Percentiles rank a stretch among this genome's conserved stretches.
Evolutionary conservation across 2,888 invertebrate species (phyloP).

Genomic region (Trissolcus brochymenae): DNA sequence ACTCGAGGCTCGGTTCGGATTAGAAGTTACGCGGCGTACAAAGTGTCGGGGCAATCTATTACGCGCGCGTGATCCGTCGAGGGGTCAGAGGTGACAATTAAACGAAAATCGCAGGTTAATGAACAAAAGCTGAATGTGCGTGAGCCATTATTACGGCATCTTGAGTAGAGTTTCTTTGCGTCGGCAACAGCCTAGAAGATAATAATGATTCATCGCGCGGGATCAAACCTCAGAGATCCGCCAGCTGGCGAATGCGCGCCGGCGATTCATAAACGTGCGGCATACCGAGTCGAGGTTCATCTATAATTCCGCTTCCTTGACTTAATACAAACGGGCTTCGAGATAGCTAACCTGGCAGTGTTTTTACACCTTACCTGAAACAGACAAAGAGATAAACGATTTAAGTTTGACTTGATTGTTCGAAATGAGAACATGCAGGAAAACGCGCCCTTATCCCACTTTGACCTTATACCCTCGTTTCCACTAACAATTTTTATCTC

Average conservation of each 20-base stretch:
- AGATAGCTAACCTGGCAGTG: background rate
- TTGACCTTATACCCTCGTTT: no score
- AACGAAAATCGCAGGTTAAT: constrained; percentile 70
- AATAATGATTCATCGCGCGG: constrained; percentile 66
- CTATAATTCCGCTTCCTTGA: constrained; percentile 20
- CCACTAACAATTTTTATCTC: no score
- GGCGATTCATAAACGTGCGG: constrained; percentile 28
- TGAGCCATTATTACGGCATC: constrained; percentile 65
- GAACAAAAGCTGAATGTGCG: constrained; percentile 68
- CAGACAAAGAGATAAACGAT: constrained; percentile 17
- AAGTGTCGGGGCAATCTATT: constrained; percentile 64
- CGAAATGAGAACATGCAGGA: no score
- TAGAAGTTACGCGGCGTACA: constrained; percentile 44
- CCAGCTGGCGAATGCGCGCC: constrained; percentile 14
- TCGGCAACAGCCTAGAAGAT: constrained; percentile 65
- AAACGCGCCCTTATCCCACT: no score
- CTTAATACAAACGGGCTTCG: constrained; percentile 25
- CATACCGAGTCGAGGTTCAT: constrained; percentile 12
- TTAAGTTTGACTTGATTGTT: background rate
- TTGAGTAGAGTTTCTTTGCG: constrained; percentile 66
- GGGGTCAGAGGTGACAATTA: constrained; percentile 71
- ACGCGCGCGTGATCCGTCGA: constrained; percentile 60
- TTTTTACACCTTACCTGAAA: constrained; percentile 27
- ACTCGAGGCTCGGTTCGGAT: constrained; percentile 22
- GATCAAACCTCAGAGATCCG: constrained; percentile 51